These are phyloP conservation scores for Lophura nycthemera DNA, from an alignment of 2,113 vertebrate species.

Conservation along the genomic window DNA sequence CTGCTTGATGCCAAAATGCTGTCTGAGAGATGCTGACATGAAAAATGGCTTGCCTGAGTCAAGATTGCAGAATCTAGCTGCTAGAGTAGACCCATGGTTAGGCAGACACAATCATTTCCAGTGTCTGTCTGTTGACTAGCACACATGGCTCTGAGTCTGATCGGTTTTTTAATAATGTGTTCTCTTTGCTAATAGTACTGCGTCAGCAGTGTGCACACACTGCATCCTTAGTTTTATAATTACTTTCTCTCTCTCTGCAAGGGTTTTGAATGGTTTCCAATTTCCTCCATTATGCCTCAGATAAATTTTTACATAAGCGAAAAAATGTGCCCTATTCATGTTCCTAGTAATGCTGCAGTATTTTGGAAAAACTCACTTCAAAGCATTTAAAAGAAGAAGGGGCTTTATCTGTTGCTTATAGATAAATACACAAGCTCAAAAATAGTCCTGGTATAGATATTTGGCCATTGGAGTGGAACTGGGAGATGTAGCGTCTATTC, in stretches of 20 bases:
- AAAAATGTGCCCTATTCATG: slow-evolving; percentile 5
- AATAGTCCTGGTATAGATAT: background rate
- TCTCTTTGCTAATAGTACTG: background rate
- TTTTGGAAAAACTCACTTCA: slow-evolving; percentile 22
- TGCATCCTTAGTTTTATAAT: slow-evolving; percentile 30
- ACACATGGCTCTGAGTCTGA: background rate
- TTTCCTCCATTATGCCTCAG: slow-evolving; percentile 13
- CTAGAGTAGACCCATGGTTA: background rate
- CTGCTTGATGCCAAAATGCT: background rate
- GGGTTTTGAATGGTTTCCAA: slow-evolving; percentile 18
- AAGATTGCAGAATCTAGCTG: background rate
- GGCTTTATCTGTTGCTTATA: background rate
- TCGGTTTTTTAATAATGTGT: slow-evolving; percentile 16
- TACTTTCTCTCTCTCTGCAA: slow-evolving; percentile 15
- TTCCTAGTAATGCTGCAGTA: background rate
- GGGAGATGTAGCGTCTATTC: background rate
- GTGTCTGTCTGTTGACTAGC: background rate
- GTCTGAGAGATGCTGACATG: too few species aligned
- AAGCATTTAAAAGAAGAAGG: background rate
- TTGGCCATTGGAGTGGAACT: slow-evolving; percentile 4
- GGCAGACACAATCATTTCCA: background rate
- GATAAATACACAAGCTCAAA: background rate
- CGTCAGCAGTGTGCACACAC: background rate
- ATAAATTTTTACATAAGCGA: background rate
- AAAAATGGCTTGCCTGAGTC: background rate